Conservation (phyloP, 2,888 invertebrate species). For the Teinopalpus imperialis region DNA sequence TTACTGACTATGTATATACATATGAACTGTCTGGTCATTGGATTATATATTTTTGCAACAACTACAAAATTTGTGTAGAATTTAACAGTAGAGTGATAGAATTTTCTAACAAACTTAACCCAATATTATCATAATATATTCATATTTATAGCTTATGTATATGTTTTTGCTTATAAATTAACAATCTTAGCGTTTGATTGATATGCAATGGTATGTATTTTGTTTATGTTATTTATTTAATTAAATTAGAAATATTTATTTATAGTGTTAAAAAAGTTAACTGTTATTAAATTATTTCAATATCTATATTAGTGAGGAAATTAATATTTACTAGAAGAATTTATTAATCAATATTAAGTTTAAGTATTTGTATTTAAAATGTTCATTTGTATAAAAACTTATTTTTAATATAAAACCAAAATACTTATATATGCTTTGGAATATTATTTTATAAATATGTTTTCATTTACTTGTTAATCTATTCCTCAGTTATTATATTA, state of each 20-base stretch:
- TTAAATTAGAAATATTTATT: not conserved
- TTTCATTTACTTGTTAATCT: no score
- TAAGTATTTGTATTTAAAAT: no score
- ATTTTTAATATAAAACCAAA: not conserved
- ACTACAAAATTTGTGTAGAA: not conserved
- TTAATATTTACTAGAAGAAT: not conserved
- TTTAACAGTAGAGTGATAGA: no score
- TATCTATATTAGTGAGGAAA: no score
- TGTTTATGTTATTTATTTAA: not conserved
- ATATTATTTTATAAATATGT: not conserved
- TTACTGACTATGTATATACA: no score
- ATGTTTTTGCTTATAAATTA: slow-evolving; percentile 1
- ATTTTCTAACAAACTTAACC: not conserved
- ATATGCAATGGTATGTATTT: not conserved
- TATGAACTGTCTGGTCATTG: no score
- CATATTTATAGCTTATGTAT: slow-evolving; percentile 9
- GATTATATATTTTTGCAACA: not conserved
- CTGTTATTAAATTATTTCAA: no score
- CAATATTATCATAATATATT: not conserved
- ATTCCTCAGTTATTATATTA: no score
- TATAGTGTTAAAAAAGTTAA: no score
- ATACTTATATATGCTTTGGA: no score
- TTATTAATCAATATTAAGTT: no score
- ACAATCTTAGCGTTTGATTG: slow-evolving; percentile 3
- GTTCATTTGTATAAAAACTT: not conserved